Evolutionary conservation across 2,797 vertebrate genomes (phyloP), one percentile per base, ranked within the genome.

Genomic region (Schizopygopsis malacanthus): DNA sequence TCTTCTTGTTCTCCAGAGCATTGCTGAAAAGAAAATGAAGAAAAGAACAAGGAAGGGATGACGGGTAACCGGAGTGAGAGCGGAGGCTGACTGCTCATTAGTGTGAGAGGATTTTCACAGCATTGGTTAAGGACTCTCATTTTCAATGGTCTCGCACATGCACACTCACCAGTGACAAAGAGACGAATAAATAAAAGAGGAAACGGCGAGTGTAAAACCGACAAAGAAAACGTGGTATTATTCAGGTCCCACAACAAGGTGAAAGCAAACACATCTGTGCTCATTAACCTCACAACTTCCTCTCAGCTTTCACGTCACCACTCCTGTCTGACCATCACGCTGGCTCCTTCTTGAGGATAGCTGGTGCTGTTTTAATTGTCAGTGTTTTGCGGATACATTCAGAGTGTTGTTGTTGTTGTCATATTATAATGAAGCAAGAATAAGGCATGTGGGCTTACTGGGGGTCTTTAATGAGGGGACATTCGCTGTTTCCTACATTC

Each of bases 261-360:
- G 67, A 72, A 85, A 61, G 39, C 54, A 59, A 73, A 81, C 43
- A 73, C 56, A 73, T 73, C 69, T 85, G 39, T 37, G 54, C 67
- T 65, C 54, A 73, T 85, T 80, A 80, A 85, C 8, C 47, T 67
- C 63, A 39, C 70, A 47, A 47, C 81, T 83, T 67, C 72, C 72
- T 43, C 20, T 47, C 47, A 79, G 39, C 52, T 50, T 79, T 70
- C 20, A 28, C 37, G 6, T 67, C 25, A 0, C 20, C 6, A 47
- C 45, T 54, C 50, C 37, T 39, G 33, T 52, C 52, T 18, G 4
- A n/a, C 52, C 52, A 47, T 61, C 3, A 22, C 12, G 6, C 22
- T 33, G 39, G 43, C 28, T 72, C 6, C 13, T 45, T 79, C 13
- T 70, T 78, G 47, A 79, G 22, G 22, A 71, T 33, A 61, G 25